Base-by-base conservation (phyloP, 2,113 vertebrate species). In the Chamaea fasciata region DNA sequence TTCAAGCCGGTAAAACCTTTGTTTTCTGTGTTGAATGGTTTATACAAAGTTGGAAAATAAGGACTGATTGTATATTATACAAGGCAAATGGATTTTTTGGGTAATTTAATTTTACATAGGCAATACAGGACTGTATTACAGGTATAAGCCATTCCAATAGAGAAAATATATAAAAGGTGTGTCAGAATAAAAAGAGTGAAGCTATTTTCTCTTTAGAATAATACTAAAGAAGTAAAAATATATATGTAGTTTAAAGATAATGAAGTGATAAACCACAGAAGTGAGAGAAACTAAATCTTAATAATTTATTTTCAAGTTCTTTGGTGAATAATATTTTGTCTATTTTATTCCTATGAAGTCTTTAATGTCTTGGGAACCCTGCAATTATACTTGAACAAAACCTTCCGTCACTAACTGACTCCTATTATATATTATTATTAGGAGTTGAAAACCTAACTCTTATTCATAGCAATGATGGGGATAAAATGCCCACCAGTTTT, bases 341-440 rank as follows among this genome's bases (percentile, higher is more conserved):
- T 87, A 28, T 93, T 92, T 90, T 77, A 62, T 39, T 88, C 35
- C 10, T 70, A 3, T 42, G n/a, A 67, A 74, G 20, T 65, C 49
- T 80, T 88, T 69, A 37, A 57, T 55, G 12, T 80, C 86, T 90
- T 83, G 63, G 26, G 59, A 90, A 53, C 59, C 59, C 53, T 77
- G 55, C 59, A 94, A 73, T 94, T 94, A 90, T 50, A 86, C 28
- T 28, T 20, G 11, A 94, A n/a, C 55, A 83, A 95, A 93, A 52
- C 42, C 91, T 71, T 92, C 35, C 68, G n/a, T 92, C 67, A 88
- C 55, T n/a, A 89, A 68, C 27, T 85, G 57, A 30, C 13, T 94
- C 6, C 79, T 76, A 78, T 52, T 84, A 56, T 69, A 85, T 88
- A 78, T 93, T 90, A 83, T 79, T 94, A 64, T 47, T 90, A 65